These are phyloP conservation scores for Nebria salina DNA, from an alignment of 2,888 invertebrate genomes.

Conservation along the genomic window DNA sequence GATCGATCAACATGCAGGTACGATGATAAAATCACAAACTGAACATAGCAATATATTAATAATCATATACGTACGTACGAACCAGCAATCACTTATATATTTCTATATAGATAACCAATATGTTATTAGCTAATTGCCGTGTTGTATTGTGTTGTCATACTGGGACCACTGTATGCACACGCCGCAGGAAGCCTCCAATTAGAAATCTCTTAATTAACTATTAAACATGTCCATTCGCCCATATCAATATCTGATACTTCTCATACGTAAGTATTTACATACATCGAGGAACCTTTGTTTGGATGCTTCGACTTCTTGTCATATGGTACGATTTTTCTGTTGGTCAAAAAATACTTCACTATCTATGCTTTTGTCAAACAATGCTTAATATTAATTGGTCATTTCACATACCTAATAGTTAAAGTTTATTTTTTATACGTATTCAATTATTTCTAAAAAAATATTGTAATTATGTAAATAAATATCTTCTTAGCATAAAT, in stretches of 20 bases:
- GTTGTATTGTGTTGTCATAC: constrained; percentile 18
- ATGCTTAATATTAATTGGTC: too few species aligned
- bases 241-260: background rate
- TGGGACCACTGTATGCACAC: constrained; percentile 5
- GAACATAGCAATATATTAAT: background rate
- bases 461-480: too few species aligned
- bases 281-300: background rate
- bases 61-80: background rate
- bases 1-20: constrained; percentile 7
- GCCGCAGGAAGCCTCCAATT: constrained; percentile 58
- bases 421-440: too few species aligned
- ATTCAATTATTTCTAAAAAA: too few species aligned
- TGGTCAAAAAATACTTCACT: too few species aligned
- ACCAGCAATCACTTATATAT: background rate
- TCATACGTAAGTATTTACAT: background rate
- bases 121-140: constrained; percentile 11
- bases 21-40: background rate
- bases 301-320: background rate
- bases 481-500: too few species aligned
- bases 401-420: too few species aligned
- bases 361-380: too few species aligned
- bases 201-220: constrained; percentile 56
- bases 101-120: background rate
- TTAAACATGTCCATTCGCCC: constrained; percentile 45
- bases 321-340: background rate